Conservation (phyloP, 2,888 invertebrate genomes). For the Leptura quadrifasciata region DNA sequence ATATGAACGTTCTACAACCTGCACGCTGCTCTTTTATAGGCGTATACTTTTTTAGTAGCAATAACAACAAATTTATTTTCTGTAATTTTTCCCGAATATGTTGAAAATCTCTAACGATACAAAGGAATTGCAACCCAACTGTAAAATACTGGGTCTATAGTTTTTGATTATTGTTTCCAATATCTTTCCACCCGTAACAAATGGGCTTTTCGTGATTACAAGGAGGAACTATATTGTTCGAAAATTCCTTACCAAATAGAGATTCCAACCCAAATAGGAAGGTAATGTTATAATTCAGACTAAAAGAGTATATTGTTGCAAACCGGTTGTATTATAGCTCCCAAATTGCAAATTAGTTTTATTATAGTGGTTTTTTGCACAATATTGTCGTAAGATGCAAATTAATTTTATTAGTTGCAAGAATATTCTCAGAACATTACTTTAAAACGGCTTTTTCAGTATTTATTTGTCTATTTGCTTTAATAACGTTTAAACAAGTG, state of each 20-base stretch:
- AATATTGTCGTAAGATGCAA: too few species aligned
- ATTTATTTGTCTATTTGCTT: too few species aligned
- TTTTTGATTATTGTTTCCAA: constrained; percentile 58
- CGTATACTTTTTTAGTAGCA: constrained; percentile 3
- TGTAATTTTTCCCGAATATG: constrained; percentile 24
- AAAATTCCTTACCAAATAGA: constrained; percentile 54
- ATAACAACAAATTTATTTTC: constrained; percentile 1
- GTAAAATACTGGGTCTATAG: constrained; percentile 50
- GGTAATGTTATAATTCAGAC: too few species aligned
- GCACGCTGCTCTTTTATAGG: neutral
- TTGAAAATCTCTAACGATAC: constrained; percentile 44
- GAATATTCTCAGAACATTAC: too few species aligned
- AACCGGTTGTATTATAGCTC: too few species aligned
- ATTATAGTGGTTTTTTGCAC: too few species aligned
- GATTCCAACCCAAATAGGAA: too few species aligned
- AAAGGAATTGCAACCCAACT: constrained; percentile 45
- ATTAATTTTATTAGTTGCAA: too few species aligned
- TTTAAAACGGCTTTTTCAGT: too few species aligned
- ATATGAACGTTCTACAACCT: neutral
- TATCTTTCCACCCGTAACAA: constrained; percentile 56
- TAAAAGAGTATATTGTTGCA: too few species aligned
- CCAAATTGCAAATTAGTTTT: too few species aligned
- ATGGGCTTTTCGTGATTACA: constrained; percentile 58
- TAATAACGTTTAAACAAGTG: too few species aligned
- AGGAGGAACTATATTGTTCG: constrained; percentile 54